Evolutionary conservation across 2,797 vertebrate species (phyloP), one percentile per base, ranked within the genome.

Genomic region (Zenarchopterus dispar): DNA sequence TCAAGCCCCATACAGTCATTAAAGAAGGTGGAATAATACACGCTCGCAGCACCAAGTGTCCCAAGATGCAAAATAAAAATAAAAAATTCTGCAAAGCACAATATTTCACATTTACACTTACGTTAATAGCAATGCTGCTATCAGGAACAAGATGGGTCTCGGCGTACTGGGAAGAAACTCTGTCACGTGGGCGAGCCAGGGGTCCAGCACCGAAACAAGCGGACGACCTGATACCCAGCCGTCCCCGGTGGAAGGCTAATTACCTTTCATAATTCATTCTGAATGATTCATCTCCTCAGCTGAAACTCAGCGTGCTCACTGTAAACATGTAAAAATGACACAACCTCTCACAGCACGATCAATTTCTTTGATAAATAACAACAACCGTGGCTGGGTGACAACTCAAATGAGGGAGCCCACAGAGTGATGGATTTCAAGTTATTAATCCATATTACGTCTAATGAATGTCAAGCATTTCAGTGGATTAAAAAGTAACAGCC

Each of bases 241-340:
- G 10, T 19, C 21, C 44, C n/a, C 21, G 44, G n/a, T 19, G 55
- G 58, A 62, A 72, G 33, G 62, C 48, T 73, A 77, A 91, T 86
- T 89, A 73, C 11, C 26, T 60, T 77, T 70, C 63, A 83, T 85
- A 55, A 26, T 60, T 87, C 75, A 81, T 80, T 62, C 74, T 22
- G 46, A 59, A 60, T 52, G 44, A 55, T 55, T 47, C 24, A 36
- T 67, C 52, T 18, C 64, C 42, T 64, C 71, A 49, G 58, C 66
- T 73, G 23, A n/a, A 53, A 72, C 73, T 67, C 67, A 67, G 74
- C 73, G 56, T 64, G 51, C 31, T 70, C 64, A 22, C 57, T 31
- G 43, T 65, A 52, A 78, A 78, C 67, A 56, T 61, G 49, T 45
- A 31, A 77, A 69, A 61, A 77, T 75, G 70, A 70, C 51, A 68